Evolutionary conservation across 2,888 invertebrate species (phyloP), one percentile per base, ranked within the genome.

Genomic region (Brenthis ino): DNA sequence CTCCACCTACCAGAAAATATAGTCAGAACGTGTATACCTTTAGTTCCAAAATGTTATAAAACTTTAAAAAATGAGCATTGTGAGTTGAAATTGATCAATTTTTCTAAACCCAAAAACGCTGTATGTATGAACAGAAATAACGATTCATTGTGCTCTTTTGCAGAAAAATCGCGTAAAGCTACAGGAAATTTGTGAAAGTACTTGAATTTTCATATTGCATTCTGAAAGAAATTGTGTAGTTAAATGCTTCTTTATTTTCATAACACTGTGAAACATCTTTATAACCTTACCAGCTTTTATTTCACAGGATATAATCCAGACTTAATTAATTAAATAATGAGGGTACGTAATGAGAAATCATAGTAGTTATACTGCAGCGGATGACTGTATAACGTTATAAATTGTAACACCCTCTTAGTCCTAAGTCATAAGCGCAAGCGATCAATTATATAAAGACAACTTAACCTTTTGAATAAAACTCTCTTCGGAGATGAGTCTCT

Each of bases 281-380:
- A 61, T 60, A n/a, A 6, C 53, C 14, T 37, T 14, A 61, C 13
- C 2, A 53, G 14, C 37, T 63, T 63, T 63, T 63, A 53, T 54
- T n/a, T n/a, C 51, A 43, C 20, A 37, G 50, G 14, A 28, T 55
- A 37, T 51, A 43, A 57, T 57, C 60, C 64, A 16, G 20, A 11
- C 11, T 51, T 70, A 53, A 70, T 67, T 70, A 71, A 71, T 69
- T 58, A 66, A 71, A 64, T 69, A 64, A 71, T 60, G 66, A 60
- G 60, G 64, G 33, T 58, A 47, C 48, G 51, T 71, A 69, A 71
- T 71, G 71, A 69, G 68, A 71, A 71, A 71, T 66, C 60, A 71
- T 69, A 60, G 53, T 66, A 60, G 61, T 66, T 60, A 60, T 51
- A 50, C 33, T 60, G 64, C 66, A 67, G 60, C 53, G 65, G 60